These are phyloP conservation scores for Dasyurus viverrinus DNA, from an alignment of 2,113 vertebrate genomes.

Conservation along the genomic window DNA sequence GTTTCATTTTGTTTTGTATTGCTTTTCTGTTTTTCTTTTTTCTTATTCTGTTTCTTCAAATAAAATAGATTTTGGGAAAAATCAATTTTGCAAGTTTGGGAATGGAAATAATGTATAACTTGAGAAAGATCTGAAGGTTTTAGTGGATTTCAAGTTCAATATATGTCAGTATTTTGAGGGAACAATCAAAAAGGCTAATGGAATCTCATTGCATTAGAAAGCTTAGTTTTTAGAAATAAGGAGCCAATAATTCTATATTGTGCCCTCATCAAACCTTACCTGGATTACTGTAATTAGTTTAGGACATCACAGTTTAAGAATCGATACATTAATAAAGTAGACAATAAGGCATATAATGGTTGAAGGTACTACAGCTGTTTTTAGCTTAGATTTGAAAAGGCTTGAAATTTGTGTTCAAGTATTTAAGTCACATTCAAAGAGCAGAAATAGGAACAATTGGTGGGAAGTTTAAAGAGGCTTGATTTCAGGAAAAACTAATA, in stretches of 20 bases:
- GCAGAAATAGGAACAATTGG: background rate
- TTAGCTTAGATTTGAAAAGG: background rate
- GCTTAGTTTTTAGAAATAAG: background rate
- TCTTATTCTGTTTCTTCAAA: too few relatives aligned
- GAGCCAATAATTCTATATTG: background rate
- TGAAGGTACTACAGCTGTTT: background rate
- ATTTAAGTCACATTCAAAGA: background rate
- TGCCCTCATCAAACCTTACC: background rate
- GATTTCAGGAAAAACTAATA: background rate
- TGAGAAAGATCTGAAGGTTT: background rate
- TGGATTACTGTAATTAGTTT: background rate
- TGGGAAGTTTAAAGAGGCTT: background rate
- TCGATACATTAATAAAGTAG: background rate
- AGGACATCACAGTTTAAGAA: background rate
- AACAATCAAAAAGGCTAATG: background rate
- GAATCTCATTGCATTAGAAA: background rate
- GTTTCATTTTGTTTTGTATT: too few relatives aligned
- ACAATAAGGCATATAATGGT: background rate
- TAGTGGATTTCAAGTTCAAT: background rate
- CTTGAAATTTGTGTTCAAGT: background rate
- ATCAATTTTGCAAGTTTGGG: background rate
- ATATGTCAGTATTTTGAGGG: background rate
- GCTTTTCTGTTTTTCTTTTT: too few relatives aligned
- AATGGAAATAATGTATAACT: background rate
- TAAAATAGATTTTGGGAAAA: background rate